A percentile compares a stretch with the other conserved stretches of the same genome.
phyloP scores from a whole-genome alignment of 2,113 vertebrate genomes.

The Gavia stellata region DNA sequence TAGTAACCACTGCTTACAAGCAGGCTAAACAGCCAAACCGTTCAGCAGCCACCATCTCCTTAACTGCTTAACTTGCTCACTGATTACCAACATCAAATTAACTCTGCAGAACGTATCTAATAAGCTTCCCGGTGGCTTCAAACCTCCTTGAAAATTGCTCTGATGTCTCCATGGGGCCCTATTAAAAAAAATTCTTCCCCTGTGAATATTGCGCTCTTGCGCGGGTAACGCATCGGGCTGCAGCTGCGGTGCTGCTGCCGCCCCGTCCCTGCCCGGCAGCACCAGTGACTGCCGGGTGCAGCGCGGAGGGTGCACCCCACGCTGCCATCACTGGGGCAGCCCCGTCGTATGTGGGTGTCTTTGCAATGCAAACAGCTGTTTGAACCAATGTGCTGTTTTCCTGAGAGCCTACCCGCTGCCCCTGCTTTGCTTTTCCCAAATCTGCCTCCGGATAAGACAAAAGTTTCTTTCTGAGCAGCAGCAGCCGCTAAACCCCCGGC shows the following conservation, averaged over 20 bases:
- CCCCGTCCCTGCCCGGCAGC: background rate
- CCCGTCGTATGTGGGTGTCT: fast-evolving
- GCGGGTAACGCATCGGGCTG: fast-evolving
- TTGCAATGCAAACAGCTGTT: fast-evolving
- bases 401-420: background rate
- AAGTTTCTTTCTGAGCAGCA: background rate
- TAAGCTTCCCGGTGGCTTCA: conserved; percentile 35
- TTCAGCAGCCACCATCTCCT: conserved; percentile 1
- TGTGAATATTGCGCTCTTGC: background rate
- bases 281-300: background rate
- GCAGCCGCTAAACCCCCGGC: too few relatives aligned
- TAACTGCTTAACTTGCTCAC: conserved; percentile 32
- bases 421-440: background rate
- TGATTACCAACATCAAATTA: conserved; percentile 56
- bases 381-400: background rate
- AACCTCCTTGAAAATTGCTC: conserved; percentile 46
- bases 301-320: background rate
- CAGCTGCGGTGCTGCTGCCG: fast-evolving
- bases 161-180: conserved; percentile 49
- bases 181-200: conserved; percentile 24
- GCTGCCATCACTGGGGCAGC: background rate
- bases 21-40: background rate
- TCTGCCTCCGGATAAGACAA: background rate
- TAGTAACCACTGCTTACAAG: conserved; percentile 39
- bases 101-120: conserved; percentile 51